Conservation (phyloP, 2,888 invertebrate species). For the Macrophya alboannulata region DNA sequence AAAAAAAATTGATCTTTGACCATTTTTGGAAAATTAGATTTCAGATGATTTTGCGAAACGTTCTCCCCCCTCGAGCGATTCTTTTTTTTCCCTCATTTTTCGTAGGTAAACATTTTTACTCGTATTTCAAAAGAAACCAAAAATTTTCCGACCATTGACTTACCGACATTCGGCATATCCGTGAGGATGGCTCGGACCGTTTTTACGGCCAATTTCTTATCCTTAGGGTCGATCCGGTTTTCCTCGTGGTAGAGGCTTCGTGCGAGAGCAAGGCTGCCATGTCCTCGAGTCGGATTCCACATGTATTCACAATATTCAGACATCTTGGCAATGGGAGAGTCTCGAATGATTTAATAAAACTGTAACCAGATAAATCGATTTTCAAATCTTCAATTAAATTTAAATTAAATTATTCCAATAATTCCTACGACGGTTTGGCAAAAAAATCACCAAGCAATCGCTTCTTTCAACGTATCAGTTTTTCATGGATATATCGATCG, state of each 20-base stretch:
- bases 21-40: background rate
- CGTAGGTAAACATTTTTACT: background rate
- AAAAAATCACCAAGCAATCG: background rate
- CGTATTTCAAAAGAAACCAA: background rate
- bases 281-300: constrained; percentile 75
- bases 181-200: constrained; percentile 76
- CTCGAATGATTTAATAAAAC: constrained; percentile 19
- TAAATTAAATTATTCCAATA: background rate
- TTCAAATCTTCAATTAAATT: background rate
- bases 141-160: constrained; percentile 61
- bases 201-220: constrained; percentile 77
- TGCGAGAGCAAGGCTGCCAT: constrained; percentile 66
- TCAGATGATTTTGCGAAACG: background rate
- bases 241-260: constrained; percentile 75
- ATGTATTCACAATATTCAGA: constrained; percentile 77
- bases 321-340: constrained; percentile 64
- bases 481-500: background rate
- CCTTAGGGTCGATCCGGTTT: constrained; percentile 71
- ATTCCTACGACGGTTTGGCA: background rate
- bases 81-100: background rate
- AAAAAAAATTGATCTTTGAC: too few species aligned
- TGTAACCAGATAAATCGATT: constrained; percentile 25
- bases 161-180: constrained; percentile 76
- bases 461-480: background rate
- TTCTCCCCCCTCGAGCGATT: background rate